Base-by-base conservation (phyloP, 2,113 vertebrate genomes). In the Prietella phreatophila region DNA sequence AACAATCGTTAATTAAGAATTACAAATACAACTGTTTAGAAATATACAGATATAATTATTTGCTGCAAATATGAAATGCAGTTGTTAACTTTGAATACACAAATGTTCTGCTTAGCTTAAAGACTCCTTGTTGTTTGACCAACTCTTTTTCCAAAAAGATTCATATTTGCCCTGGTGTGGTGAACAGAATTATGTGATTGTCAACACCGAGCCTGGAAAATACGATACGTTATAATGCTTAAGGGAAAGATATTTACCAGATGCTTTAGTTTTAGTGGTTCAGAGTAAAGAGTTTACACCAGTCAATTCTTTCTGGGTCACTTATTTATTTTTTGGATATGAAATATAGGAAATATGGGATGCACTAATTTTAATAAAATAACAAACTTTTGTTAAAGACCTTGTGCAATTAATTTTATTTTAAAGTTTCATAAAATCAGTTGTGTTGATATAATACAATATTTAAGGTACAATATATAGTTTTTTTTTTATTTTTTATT, bases 321-420 rank as follows among this genome's bases (percentile, higher is more conserved):
- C 75, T 78, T 78, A 53, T 78, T 78, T 78, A 78, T 78, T 76
- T 56, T 75, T 58, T 85, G 33, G 69, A 60, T 27, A 85, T 56
- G 20, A 73, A 73, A 73, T 39, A 39, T 85, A 76, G 47, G 42
- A 10, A 50, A 50, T 27, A 56, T 58, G 15, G 33, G 69, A 60
- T 85, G 69, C 53, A 85, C 33, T 76, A 50, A 61, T 73, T 47
- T 58, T 75, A 73, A 56, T 15, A 47, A 9, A 60, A 56, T 42
- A 30, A 27, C 33, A 58, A 25, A 85, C 10, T 25, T 84, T 42
- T 47, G 33, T 75, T 42, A 47, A 83, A 65, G 33, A 15, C 7
- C 5, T 22, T 53, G 75, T 78, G 42, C 42, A n/a, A 78, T n/a
- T 78, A 4, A 25, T n/a, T 42, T 76, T 76, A 76, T 25, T 78